These are phyloP conservation scores for Limulus polyphemus DNA, from an alignment of 2,888 invertebrate genomes.

Conservation along the genomic window DNA sequence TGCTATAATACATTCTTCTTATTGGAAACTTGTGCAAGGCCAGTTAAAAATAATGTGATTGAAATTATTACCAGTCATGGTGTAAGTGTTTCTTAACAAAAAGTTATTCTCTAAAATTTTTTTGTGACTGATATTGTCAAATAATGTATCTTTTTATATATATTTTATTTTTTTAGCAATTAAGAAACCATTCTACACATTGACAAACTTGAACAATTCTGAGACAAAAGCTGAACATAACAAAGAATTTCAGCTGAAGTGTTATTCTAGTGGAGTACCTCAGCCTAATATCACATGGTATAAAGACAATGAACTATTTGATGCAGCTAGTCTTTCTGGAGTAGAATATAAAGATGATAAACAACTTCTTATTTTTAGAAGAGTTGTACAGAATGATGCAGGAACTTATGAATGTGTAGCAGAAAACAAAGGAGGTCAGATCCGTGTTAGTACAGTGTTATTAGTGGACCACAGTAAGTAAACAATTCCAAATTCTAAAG, in stretches of 20 bases:
- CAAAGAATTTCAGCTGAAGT: constrained; percentile 11
- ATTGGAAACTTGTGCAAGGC: too few relatives aligned
- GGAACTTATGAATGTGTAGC: constrained; percentile 25
- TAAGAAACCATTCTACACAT: constrained; percentile 13
- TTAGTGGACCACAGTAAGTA: too few relatives aligned
- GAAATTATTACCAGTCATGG: background rate
- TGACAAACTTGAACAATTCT: constrained; percentile 13
- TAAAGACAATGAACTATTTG: constrained; percentile 19
- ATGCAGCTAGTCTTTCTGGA: constrained; percentile 18
- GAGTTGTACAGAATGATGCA: constrained; percentile 21
- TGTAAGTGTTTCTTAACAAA: background rate
- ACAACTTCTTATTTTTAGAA: constrained; percentile 19
- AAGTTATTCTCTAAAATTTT: constrained; percentile 1
- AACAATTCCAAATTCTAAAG: too few relatives aligned
- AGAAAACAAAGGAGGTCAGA: constrained; percentile 20
- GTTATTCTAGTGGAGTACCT: constrained; percentile 11
- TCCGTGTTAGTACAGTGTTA: constrained; percentile 3
- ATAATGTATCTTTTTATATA: background rate
- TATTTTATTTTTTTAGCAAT: constrained; percentile 11
- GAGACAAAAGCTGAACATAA: constrained; percentile 1
- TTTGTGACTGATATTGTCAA: background rate
- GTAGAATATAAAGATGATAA: constrained; percentile 18
- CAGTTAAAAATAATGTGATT: background rate
- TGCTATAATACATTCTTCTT: too few relatives aligned
- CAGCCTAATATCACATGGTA: constrained; percentile 10